Conservation (phyloP, 2,797 vertebrate species). For the Sebastes flavidus region DNA sequence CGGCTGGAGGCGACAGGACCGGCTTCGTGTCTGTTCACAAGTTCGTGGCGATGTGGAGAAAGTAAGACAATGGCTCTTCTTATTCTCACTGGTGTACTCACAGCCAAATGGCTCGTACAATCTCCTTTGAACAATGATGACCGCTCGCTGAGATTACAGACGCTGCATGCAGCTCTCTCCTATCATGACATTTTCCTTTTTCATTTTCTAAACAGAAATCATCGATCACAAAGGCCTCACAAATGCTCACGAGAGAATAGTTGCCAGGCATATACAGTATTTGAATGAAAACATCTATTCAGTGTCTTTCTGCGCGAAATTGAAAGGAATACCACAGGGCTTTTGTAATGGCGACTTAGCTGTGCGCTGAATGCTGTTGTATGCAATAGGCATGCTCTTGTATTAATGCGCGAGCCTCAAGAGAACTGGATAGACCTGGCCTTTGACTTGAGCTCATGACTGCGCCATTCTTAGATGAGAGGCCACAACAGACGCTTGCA, state of each 20-base stretch:
- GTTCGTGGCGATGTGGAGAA: slow-evolving; percentile 97
- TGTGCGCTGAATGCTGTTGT: slow-evolving; percentile 28
- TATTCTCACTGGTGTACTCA: slow-evolving; percentile 41
- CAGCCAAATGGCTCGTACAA: slow-evolving; percentile 34
- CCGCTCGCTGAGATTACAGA: slow-evolving; percentile 38
- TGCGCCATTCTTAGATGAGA: slow-evolving; percentile 58
- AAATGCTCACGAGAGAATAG: slow-evolving; percentile 30
- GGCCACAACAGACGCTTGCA: slow-evolving; percentile 43
- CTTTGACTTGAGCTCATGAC: slow-evolving; percentile 63
- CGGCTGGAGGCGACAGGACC: slow-evolving; percentile 93
- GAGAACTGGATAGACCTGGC: slow-evolving; percentile 50
- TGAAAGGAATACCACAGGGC: slow-evolving; percentile 36
- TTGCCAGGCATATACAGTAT: background rate
- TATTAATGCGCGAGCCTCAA: slow-evolving; percentile 63
- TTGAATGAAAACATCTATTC: slow-evolving; percentile 46
- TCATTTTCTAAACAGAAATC: slow-evolving; percentile 34
- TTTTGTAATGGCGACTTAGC: slow-evolving; percentile 31
- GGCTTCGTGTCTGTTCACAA: slow-evolving; percentile 95
- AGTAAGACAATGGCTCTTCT: slow-evolving; percentile 87
- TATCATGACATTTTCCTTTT: slow-evolving; percentile 38
- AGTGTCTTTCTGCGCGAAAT: slow-evolving; percentile 31
- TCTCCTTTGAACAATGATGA: slow-evolving; percentile 51
- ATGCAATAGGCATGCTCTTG: slow-evolving; percentile 57
- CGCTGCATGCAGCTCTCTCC: slow-evolving; percentile 11
- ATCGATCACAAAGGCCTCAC: slow-evolving; percentile 22